These are phyloP conservation scores for Platycercus adscitus DNA, from an alignment of 2,113 vertebrate species.

Conservation along the genomic window DNA sequence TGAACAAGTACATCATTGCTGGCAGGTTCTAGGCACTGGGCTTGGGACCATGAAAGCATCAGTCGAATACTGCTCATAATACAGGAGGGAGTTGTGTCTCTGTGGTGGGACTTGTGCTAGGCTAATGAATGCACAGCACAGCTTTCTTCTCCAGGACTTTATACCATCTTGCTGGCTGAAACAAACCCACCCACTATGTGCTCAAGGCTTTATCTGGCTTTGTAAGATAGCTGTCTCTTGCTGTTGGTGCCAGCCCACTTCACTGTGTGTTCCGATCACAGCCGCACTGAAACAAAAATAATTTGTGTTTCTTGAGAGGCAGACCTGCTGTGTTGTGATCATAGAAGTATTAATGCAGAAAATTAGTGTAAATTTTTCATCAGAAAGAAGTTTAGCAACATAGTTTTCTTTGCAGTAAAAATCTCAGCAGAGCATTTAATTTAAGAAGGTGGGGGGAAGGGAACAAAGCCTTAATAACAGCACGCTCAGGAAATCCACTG, in stretches of 20 bases:
- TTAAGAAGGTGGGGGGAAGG: slow-evolving; percentile 31
- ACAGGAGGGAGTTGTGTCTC: not conserved
- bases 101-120: rapidly evolving
- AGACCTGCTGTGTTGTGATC: slow-evolving; percentile 18
- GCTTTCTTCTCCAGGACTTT: not conserved
- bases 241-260: not conserved
- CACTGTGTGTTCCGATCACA: not conserved
- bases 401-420: slow-evolving; percentile 47
- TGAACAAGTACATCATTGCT: not conserved
- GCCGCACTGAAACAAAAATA: not conserved
- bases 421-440: slow-evolving; percentile 32
- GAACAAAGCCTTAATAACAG: slow-evolving; percentile 20
- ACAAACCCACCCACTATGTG: not conserved
- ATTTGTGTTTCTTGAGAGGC: slow-evolving; percentile 34
- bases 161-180: not conserved
- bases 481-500: slow-evolving; percentile 36
- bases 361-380: slow-evolving; percentile 57
- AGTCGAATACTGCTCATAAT: not conserved
- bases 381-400: slow-evolving; percentile 28
- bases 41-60: not conserved
- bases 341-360: slow-evolving; percentile 55
- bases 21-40: not conserved
- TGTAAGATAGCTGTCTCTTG: not conserved
- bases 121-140: not conserved
- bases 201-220: not conserved